phyloP scores from a whole-genome alignment of 2,797 vertebrate genomes.

The Graptemys geographica region DNA sequence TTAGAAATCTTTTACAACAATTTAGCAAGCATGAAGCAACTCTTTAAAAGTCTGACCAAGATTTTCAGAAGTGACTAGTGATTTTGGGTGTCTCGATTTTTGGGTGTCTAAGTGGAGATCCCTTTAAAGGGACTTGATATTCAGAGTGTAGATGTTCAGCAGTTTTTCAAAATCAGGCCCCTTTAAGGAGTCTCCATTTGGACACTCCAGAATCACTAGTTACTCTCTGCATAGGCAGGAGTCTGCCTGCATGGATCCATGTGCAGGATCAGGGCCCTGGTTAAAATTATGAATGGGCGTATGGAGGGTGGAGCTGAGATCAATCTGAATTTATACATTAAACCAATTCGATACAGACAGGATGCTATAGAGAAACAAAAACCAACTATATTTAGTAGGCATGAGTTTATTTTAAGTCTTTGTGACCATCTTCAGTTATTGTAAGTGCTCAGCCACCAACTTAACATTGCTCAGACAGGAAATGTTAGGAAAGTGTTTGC shows the following conservation, averaged over 20 bases:
- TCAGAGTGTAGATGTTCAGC: background rate
- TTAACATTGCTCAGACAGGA: background rate
- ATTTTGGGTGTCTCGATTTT: background rate
- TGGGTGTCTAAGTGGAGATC: background rate
- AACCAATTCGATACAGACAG: background rate
- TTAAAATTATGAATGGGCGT: background rate
- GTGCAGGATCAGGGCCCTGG: background rate
- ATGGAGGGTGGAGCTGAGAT: background rate
- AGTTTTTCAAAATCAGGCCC: background rate
- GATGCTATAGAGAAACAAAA: background rate
- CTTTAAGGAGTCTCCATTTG: background rate
- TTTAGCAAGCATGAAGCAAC: background rate
- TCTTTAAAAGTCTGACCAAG: background rate
- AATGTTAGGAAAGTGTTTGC: background rate
- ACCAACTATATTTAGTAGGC: background rate
- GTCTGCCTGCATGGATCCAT: background rate
- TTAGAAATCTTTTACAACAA: background rate
- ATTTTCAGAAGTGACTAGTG: background rate
- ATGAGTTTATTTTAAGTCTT: background rate
- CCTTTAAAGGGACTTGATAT: background rate
- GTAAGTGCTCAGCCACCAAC: background rate
- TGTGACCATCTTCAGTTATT: background rate
- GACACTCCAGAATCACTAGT: background rate
- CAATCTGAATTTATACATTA: background rate
- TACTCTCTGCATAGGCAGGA: background rate